Conservation (phyloP, 2,888 invertebrate genomes). For the Ormyrus pomaceus region DNA sequence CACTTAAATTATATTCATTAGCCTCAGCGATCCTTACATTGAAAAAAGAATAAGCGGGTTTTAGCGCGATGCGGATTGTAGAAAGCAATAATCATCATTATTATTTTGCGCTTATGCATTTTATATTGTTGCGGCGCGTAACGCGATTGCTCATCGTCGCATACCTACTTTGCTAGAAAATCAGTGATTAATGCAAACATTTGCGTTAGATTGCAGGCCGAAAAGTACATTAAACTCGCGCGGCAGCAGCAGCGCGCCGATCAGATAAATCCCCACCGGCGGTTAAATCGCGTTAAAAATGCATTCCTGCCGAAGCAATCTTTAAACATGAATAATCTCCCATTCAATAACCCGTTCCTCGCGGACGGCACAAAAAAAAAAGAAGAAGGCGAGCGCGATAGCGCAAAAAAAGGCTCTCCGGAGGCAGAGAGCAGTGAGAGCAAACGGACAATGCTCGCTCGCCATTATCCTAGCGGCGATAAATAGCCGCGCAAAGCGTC, state of each 20-base stretch:
- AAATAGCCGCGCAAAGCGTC: conserved; percentile 33
- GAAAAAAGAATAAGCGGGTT: not conserved
- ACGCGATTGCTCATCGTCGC: not conserved
- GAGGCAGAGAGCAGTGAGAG: not conserved
- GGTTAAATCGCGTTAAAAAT: conserved; percentile 3
- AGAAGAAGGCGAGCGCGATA: no score
- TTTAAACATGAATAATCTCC: conserved; percentile 7
- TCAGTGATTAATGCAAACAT: no score
- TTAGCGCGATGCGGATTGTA: not conserved
- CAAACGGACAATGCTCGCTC: not conserved
- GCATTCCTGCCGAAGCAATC: conserved; percentile 10
- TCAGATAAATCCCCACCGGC: not conserved
- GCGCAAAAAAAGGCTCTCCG: no score
- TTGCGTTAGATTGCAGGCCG: no score
- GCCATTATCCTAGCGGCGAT: conserved; percentile 37
- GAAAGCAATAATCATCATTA: not conserved
- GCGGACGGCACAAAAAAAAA: not conserved
- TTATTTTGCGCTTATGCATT: no score
- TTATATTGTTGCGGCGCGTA: not conserved
- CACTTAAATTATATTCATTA: conserved; percentile 25
- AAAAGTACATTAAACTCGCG: no score
- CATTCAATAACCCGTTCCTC: not conserved
- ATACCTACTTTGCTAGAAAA: not conserved
- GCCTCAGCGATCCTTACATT: not conserved
- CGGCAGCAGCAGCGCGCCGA: no score